These are phyloP conservation scores for Synanceia verrucosa DNA, from an alignment of 2,797 vertebrate genomes.

Conservation along the genomic window DNA sequence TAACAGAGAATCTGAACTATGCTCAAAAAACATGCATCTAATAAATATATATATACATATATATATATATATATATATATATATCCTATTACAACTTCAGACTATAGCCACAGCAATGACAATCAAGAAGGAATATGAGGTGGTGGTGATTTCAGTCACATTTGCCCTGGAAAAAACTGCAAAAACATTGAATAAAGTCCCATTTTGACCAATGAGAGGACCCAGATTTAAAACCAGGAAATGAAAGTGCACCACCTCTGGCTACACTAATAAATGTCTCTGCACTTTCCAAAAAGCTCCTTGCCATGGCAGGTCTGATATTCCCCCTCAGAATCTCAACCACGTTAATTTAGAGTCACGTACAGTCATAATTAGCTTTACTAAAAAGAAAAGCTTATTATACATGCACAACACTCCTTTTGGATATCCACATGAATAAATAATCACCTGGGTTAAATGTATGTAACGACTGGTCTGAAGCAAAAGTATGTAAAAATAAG, in stretches of 20 bases:
- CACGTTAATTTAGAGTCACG: neutral
- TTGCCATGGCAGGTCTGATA: constrained; percentile 27
- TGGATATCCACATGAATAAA: neutral
- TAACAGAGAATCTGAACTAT: constrained; percentile 9
- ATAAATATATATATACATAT: no score
- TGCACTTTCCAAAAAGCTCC: constrained; percentile 49
- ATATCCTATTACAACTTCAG: neutral
- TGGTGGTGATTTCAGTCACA: neutral
- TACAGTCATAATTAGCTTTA: no score
- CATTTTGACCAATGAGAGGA: constrained; percentile 78
- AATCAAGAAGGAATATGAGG: neutral
- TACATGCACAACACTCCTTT: neutral
- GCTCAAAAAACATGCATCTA: no score
- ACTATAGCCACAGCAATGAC: neutral
- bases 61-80: no score
- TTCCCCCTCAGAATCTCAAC: constrained; percentile 8
- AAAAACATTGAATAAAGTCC: constrained; percentile 84
- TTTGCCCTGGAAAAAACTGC: constrained; percentile 72
- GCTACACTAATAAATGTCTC: constrained; percentile 74
- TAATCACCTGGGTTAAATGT: neutral
- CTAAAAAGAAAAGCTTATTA: neutral
- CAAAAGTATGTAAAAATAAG: neutral
- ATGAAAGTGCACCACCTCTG: constrained; percentile 73
- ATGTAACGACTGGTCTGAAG: neutral
- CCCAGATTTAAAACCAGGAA: constrained; percentile 78